Percentiles rank a stretch among this genome's conserved stretches.
These are phyloP conservation scores for Rhyzopertha dominica DNA, from an alignment of 1,140 invertebrate species.

Conservation along the genomic window DNA sequence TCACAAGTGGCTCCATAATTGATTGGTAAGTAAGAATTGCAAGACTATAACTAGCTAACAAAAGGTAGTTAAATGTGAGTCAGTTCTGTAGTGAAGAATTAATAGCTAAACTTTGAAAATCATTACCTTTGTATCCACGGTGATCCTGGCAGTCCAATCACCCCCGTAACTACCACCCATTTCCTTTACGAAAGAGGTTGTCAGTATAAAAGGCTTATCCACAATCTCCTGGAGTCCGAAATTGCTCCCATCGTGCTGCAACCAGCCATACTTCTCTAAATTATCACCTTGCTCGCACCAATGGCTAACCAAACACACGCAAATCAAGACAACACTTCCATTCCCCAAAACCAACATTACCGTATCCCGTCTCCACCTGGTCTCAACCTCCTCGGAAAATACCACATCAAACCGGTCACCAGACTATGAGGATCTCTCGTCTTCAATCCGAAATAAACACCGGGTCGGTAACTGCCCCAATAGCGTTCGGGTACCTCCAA, in stretches of 20 bases:
- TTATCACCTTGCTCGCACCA: conserved; percentile 91
- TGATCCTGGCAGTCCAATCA: conserved; percentile 88
- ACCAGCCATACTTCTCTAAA: conserved; percentile 78
- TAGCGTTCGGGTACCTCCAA: conserved; percentile 73
- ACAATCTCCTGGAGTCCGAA: conserved; percentile 90
- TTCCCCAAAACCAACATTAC: conserved; percentile 44
- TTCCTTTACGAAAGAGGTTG: conserved; percentile 86
- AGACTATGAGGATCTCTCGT: conserved; percentile 82
- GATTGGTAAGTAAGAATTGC: too few species aligned
- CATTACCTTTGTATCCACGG: conserved; percentile 58
- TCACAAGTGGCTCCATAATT: too few species aligned
- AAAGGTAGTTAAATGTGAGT: too few species aligned
- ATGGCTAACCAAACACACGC: conserved; percentile 56
- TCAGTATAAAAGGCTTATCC: conserved; percentile 71
- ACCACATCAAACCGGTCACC: conserved; percentile 96
- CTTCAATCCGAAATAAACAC: conserved; percentile 86
- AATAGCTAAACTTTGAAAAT: too few species aligned
- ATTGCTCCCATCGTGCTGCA: conserved; percentile 82
- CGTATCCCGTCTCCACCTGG: conserved; percentile 65
- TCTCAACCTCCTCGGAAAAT: conserved; percentile 64
- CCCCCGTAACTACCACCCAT: conserved; percentile 74
- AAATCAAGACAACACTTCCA: neutral
- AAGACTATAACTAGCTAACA: too few species aligned
- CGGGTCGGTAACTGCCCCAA: conserved; percentile 90
- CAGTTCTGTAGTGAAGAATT: too few species aligned